Percentiles rank a stretch among this genome's conserved stretches.
Conservation (phyloP, 1,140 invertebrate genomes). For the Panagrolaimus sp. region DNA sequence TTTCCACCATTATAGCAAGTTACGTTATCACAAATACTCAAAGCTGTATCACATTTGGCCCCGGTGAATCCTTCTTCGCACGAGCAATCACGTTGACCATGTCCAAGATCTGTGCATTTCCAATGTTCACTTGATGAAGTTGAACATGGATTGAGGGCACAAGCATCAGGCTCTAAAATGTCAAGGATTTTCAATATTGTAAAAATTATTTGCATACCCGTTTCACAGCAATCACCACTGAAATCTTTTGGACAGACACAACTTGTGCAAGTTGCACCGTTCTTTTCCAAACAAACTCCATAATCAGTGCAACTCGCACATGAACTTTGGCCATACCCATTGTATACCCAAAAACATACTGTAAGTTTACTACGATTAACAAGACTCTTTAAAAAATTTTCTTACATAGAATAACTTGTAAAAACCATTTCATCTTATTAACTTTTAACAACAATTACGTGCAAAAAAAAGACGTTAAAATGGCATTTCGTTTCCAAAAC, state of each 20-base stretch:
- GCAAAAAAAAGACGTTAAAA: too few relatives aligned
- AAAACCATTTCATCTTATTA: too few relatives aligned
- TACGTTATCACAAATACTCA: not conserved
- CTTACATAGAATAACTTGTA: too few relatives aligned
- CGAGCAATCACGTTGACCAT: not conserved
- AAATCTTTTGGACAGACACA: not conserved
- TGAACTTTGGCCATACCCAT: too few relatives aligned
- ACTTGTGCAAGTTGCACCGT: not conserved
- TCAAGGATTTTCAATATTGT: too few relatives aligned
- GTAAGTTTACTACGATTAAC: too few relatives aligned
- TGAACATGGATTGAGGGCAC: not conserved
- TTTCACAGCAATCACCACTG: slow-evolving; percentile 7
- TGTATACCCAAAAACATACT: too few relatives aligned
- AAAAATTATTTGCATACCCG: not conserved
- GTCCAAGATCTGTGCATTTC: not conserved
- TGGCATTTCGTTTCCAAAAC: too few relatives aligned
- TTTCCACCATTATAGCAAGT: not conserved
- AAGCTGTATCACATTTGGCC: not conserved
- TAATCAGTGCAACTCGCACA: too few relatives aligned
- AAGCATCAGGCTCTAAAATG: not conserved
- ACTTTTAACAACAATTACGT: too few relatives aligned
- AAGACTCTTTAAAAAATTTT: too few relatives aligned
- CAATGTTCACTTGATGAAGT: not conserved
- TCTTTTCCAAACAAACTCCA: too few relatives aligned
- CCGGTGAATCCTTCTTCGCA: not conserved